Conservation (phyloP, 2,797 vertebrate species). For the Hoplostethus atlanticus region DNA sequence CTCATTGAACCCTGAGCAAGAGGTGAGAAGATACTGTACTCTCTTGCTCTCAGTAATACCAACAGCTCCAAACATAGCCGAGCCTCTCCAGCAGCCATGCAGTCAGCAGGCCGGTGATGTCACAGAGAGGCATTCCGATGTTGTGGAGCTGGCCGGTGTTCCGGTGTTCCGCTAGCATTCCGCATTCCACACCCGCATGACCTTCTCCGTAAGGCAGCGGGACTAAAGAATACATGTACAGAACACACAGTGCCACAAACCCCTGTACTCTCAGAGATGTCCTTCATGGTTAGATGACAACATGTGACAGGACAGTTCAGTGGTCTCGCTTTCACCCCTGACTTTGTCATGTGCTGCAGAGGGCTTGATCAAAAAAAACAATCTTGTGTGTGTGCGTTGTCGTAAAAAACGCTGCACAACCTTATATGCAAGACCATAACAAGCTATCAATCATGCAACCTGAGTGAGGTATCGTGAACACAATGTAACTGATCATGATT, state of each 20-base stretch:
- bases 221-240: slow-evolving; percentile 8
- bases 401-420: slow-evolving; percentile 5
- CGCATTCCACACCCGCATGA: slow-evolving; percentile 60
- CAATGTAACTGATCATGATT: slow-evolving; percentile 23
- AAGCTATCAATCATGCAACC: slow-evolving; percentile 23
- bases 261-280: slow-evolving; percentile 34
- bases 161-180: slow-evolving; percentile 52
- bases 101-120: slow-evolving; percentile 28
- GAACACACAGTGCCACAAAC: slow-evolving; percentile 27
- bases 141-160: slow-evolving; percentile 21
- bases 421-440: slow-evolving; percentile 28
- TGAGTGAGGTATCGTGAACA: slow-evolving; percentile 6
- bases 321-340: slow-evolving; percentile 11
- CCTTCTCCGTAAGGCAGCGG: slow-evolving; percentile 21
- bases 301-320: slow-evolving; percentile 35
- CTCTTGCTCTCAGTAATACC: slow-evolving; percentile 8
- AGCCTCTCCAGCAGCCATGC: slow-evolving; percentile 32
- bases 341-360: slow-evolving; percentile 34
- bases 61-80: slow-evolving; percentile 54
- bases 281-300: slow-evolving; percentile 57
- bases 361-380: slow-evolving; percentile 16
- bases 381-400: neutral
- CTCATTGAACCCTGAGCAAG: slow-evolving; percentile 10
- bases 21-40: slow-evolving; percentile 28
- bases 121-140: slow-evolving; percentile 42